Evolutionary conservation across 2,113 vertebrate genomes (phyloP).

Genomic region (Lophochroa leadbeateri): DNA sequence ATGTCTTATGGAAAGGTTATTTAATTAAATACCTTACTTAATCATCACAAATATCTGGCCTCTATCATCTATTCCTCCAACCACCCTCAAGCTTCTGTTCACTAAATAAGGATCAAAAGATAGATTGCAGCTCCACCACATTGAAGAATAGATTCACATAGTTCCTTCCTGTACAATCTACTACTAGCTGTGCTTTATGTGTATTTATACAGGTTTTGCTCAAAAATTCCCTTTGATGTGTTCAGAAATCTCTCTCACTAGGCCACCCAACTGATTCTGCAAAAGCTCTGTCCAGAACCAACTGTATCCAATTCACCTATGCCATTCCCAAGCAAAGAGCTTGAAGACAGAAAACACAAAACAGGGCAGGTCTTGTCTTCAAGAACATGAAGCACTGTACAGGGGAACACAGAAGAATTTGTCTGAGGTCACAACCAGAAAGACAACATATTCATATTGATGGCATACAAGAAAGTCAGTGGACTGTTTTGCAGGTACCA

Average conservation of each 20-base stretch:
- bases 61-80: background rate
- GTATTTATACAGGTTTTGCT: background rate
- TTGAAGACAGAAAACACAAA: background rate
- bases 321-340: background rate
- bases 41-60: background rate
- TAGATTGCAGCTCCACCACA: accelerated
- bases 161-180: background rate
- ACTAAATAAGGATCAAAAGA: background rate
- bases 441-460: background rate
- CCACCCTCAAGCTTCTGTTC: background rate
- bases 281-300: background rate
- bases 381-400: accelerated
- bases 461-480: accelerated
- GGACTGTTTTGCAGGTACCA: accelerated
- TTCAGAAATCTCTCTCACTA: background rate
- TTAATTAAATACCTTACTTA: background rate
- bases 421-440: background rate
- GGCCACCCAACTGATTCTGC: background rate
- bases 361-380: background rate
- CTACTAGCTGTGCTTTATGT: accelerated
- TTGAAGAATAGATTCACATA: accelerated
- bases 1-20: background rate
- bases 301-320: background rate
- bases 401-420: background rate
- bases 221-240: background rate